These are phyloP conservation scores for Trypoxylon attenuatum DNA, from an alignment of 2,888 invertebrate species.

Conservation along the genomic window DNA sequence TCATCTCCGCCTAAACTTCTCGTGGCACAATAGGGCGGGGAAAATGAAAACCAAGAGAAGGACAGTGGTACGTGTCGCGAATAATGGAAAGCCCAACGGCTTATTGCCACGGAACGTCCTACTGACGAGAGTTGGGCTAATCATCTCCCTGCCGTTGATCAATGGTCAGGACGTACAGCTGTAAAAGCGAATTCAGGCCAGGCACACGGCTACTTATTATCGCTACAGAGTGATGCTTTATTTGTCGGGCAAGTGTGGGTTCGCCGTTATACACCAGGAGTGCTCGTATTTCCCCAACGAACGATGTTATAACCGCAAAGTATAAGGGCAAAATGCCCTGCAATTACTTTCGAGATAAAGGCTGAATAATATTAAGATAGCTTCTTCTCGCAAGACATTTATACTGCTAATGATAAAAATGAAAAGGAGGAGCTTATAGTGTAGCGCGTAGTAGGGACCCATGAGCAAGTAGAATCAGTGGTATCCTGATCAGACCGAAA, in stretches of 20 bases:
- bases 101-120: conserved; percentile 44
- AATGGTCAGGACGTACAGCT: conserved; percentile 13
- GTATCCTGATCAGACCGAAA: conserved; percentile 22
- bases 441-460: too few species aligned
- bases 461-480: too few species aligned
- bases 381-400: conserved; percentile 20
- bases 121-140: conserved; percentile 46
- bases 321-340: not conserved
- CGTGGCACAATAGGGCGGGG: conserved; percentile 11
- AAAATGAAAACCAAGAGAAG: conserved; percentile 47
- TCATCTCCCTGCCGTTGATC: conserved; percentile 42
- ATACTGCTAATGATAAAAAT: conserved; percentile 23
- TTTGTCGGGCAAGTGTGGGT: not conserved
- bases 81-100: conserved; percentile 59
- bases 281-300: not conserved
- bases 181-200: conserved; percentile 19
- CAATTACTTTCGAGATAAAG: conserved; percentile 23
- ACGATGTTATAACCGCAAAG: conserved; percentile 10
- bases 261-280: not conserved
- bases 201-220: conserved; percentile 24
- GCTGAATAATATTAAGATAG: conserved; percentile 35
- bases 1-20: conserved; percentile 24
- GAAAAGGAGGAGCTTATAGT: too few species aligned
- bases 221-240: not conserved
- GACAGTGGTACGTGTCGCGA: conserved; percentile 61